Evolutionary conservation across 1,140 invertebrate genomes (phyloP).

Genomic region (Hyles vespertilio): DNA sequence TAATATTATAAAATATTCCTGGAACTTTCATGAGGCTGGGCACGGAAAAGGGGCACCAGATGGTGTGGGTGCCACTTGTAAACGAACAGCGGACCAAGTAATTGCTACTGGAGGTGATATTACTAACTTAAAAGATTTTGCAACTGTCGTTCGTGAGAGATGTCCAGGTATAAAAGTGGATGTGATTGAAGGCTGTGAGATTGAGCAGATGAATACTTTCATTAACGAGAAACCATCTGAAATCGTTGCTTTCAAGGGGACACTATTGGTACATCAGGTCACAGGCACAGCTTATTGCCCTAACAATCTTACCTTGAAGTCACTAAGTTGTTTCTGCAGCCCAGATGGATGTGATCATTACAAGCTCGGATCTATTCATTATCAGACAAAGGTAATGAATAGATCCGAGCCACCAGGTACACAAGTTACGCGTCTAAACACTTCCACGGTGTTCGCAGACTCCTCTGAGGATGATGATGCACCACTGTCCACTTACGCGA

Average conservation of each 20-base stretch:
- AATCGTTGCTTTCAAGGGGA: conserved; percentile 28
- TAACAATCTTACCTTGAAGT: conserved; percentile 17
- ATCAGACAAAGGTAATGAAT: conserved; percentile 16
- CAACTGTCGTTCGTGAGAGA: conserved; percentile 25
- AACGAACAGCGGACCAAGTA: conserved; percentile 20
- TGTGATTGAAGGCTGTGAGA: conserved; percentile 24
- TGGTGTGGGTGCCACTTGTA: conserved; percentile 19
- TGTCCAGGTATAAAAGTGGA: conserved; percentile 21
- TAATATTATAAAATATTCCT: conserved; percentile 12
- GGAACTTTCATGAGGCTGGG: conserved; percentile 18
- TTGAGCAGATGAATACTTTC: conserved; percentile 20
- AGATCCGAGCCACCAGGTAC: conserved; percentile 7
- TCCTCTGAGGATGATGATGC: conserved; percentile 19
- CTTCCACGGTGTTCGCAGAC: conserved; percentile 18
- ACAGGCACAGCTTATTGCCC: conserved; percentile 18
- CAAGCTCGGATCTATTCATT: conserved; percentile 22
- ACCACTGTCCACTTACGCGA: conserved; percentile 17
- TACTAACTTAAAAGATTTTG: conserved; percentile 29
- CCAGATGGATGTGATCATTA: conserved; percentile 15
- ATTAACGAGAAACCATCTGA: conserved; percentile 20
- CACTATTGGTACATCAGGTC: conserved; percentile 19
- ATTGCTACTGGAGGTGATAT: conserved; percentile 26
- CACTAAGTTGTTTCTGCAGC: conserved; percentile 15
- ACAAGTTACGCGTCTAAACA: conserved; percentile 18
- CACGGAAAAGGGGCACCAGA: conserved; percentile 17